phyloP scores from a whole-genome alignment of 2,888 invertebrate genomes.

The Mellilla xanthometata region DNA sequence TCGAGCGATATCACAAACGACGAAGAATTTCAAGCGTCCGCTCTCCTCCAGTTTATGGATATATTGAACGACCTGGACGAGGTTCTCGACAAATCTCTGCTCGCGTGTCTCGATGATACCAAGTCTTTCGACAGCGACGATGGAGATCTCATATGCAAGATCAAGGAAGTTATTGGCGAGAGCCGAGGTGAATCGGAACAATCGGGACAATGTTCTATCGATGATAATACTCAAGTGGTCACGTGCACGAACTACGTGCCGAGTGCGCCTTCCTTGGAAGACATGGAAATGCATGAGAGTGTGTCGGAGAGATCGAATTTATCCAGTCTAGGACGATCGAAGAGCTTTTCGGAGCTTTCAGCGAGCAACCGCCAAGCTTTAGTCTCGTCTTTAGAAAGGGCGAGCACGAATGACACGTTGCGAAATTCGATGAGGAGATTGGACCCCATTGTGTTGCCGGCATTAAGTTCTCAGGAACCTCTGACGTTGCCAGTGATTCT shows the following conservation, averaged over 20 bases:
- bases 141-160: constrained; percentile 74
- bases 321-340: constrained; percentile 57
- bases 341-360: constrained; percentile 67
- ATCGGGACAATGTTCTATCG: constrained; percentile 59
- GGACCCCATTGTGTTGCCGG: constrained; percentile 72
- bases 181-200: constrained; percentile 43
- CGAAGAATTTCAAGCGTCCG: constrained; percentile 75
- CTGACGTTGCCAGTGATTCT: constrained; percentile 73
- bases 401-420: constrained; percentile 58
- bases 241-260: constrained; percentile 44
- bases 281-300: constrained; percentile 43
- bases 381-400: constrained; percentile 55
- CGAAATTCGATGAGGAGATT: constrained; percentile 73
- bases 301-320: constrained; percentile 44
- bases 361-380: constrained; percentile 50
- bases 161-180: constrained; percentile 63
- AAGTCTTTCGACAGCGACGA: constrained; percentile 68
- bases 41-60: constrained; percentile 77
- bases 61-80: constrained; percentile 83
- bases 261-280: constrained; percentile 46
- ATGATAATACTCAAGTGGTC: constrained; percentile 69
- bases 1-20: constrained; percentile 68
- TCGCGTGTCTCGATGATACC: constrained; percentile 68
- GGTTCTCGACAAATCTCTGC: constrained; percentile 79
- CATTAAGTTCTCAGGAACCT: constrained; percentile 60